Percentiles rank a stretch among this genome's conserved stretches.
Evolutionary conservation across 2,797 vertebrate genomes (phyloP).

Genomic region (Clarias pachynema): DNA sequence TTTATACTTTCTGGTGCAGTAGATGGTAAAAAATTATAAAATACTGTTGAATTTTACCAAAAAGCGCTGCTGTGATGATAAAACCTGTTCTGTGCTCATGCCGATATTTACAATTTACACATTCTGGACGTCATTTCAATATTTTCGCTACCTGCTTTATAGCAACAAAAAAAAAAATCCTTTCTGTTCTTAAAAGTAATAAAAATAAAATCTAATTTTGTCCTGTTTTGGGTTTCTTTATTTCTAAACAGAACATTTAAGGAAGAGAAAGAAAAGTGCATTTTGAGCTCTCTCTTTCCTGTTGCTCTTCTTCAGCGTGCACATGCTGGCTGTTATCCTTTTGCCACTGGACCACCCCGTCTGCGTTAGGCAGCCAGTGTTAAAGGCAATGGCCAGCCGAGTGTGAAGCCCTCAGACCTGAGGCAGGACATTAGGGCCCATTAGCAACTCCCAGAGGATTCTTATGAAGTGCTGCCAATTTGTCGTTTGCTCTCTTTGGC

Average conservation of each 20-base stretch:
- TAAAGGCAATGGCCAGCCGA: conserved; percentile 67
- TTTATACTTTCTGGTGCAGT: neutral
- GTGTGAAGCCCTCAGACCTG: conserved; percentile 73
- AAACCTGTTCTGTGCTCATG: neutral
- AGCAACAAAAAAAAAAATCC: too few relatives aligned
- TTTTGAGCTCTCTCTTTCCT: neutral
- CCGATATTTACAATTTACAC: neutral
- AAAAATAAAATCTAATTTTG: neutral
- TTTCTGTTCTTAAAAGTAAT: neutral
- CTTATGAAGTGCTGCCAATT: conserved; percentile 82
- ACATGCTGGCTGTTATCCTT: conserved; percentile 36
- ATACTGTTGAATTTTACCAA: neutral
- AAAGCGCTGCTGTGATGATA: neutral
- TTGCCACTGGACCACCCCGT: conserved; percentile 62
- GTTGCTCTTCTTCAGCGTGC: neutral
- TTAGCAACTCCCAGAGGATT: conserved; percentile 83
- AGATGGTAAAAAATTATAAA: neutral
- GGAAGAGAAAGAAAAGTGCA: neutral
- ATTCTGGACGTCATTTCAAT: neutral
- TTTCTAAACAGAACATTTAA: neutral
- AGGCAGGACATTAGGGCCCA: conserved; percentile 81
- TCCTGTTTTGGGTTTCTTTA: neutral
- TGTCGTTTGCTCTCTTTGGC: conserved; percentile 76
- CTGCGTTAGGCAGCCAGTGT: conserved; percentile 60
- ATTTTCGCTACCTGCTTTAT: too few relatives aligned